These are phyloP conservation scores for Protobothrops flavoviridis DNA, from an alignment of 2,113 vertebrate species.

Conservation along the genomic window DNA sequence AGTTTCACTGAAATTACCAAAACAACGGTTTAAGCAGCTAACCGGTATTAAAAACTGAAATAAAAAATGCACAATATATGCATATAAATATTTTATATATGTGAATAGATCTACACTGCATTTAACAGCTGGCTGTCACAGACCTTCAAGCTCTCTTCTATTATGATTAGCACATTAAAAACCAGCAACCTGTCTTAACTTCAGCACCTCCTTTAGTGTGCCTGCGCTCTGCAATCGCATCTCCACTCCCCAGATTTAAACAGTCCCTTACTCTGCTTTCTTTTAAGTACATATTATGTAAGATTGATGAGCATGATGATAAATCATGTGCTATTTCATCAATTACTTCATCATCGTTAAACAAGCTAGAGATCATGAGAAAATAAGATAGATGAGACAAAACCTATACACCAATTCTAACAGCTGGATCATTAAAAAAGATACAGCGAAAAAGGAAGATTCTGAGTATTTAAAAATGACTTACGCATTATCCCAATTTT, in stretches of 20 bases:
- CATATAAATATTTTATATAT: not conserved
- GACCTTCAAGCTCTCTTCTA: not conserved
- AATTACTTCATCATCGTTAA: not conserved
- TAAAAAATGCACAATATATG: not conserved
- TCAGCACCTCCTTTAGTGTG: not conserved
- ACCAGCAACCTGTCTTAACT: not conserved
- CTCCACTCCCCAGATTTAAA: not conserved
- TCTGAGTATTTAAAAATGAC: not conserved
- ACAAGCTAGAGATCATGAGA: not conserved
- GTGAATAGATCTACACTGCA: not conserved
- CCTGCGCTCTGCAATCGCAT: not conserved
- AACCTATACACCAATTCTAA: not conserved
- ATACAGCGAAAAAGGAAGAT: not conserved
- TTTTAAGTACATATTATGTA: not conserved
- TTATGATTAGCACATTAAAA: not conserved
- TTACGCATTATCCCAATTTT: slow-evolving; percentile 2
- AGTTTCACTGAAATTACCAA: not conserved
- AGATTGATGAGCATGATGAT: not conserved
- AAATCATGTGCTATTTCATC: not conserved
- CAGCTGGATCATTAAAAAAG: not conserved
- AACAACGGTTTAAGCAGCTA: not conserved
- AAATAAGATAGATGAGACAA: slow-evolving; percentile 9
- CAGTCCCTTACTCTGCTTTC: not conserved
- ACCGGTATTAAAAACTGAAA: not conserved
- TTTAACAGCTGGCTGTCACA: not conserved